Evolutionary conservation across 2,797 vertebrate species (phyloP).

Genomic region (Gymnoscopelus braueri): DNA sequence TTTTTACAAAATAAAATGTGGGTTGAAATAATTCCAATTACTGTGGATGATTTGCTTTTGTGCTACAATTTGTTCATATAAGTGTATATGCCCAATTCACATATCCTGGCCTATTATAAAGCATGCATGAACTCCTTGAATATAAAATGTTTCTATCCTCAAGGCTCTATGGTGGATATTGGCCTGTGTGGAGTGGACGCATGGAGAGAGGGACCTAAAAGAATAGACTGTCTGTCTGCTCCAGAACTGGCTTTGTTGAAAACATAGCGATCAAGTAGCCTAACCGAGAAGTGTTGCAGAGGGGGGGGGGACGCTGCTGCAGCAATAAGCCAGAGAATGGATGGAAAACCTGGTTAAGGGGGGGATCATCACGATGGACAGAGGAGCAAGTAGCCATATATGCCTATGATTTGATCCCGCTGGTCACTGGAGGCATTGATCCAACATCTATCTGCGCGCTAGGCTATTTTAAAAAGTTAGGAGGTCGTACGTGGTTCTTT

Average conservation of each 20-base stretch:
- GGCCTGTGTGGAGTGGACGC: conserved; percentile 33
- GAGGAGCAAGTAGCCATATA: conserved; percentile 15
- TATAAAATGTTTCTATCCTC: conserved; percentile 18
- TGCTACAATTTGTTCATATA: conserved; percentile 35
- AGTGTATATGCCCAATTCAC: conserved; percentile 29
- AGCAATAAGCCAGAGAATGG: conserved; percentile 75
- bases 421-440: conserved; percentile 17
- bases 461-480: conserved; percentile 74
- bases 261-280: conserved; percentile 58
- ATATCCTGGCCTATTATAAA: conserved; percentile 9
- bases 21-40: conserved; percentile 35
- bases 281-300: conserved; percentile 77
- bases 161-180: conserved; percentile 29
- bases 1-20: conserved; percentile 18
- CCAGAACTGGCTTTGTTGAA: conserved; percentile 49
- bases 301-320: conserved; percentile 61
- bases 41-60: conserved; percentile 48
- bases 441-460: conserved; percentile 35
- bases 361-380: conserved; percentile 38
- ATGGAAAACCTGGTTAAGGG: conserved; percentile 61
- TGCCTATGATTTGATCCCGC: conserved; percentile 26
- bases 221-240: conserved; percentile 54
- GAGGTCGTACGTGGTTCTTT: conserved; percentile 68
- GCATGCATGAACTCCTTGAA: conserved; percentile 36
- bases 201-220: conserved; percentile 51